phyloP scores from a whole-genome alignment of 2,888 invertebrate genomes.

The Maniola hyperantus region DNA sequence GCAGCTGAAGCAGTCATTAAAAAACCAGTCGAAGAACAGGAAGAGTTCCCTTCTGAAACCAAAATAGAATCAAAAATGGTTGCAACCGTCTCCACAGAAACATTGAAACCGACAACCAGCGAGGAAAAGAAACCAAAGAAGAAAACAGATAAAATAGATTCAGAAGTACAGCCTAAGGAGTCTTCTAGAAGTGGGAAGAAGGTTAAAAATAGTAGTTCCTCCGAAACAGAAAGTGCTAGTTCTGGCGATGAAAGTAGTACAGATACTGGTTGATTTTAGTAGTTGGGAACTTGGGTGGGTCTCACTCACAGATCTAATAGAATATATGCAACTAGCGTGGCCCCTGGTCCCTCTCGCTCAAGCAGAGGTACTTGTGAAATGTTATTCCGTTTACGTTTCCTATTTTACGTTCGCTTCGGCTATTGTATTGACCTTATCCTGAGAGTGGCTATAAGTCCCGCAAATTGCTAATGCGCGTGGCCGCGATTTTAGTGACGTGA shows the following conservation, averaged over 20 bases:
- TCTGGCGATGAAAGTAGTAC: slow-evolving; percentile 86
- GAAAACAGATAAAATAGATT: slow-evolving; percentile 50
- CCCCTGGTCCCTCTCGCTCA: no score
- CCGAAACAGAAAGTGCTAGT: slow-evolving; percentile 84
- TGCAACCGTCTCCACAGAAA: slow-evolving; percentile 73
- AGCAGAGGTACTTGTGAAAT: no score
- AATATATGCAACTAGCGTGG: no score
- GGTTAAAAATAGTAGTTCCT: slow-evolving; percentile 76
- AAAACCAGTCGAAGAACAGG: slow-evolving; percentile 68
- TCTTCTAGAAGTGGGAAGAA: slow-evolving; percentile 22
- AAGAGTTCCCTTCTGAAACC: slow-evolving; percentile 58
- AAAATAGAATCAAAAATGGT: slow-evolving; percentile 71
- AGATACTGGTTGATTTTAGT: slow-evolving; percentile 73
- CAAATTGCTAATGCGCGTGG: no score
- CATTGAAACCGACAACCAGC: slow-evolving; percentile 69
- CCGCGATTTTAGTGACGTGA: no score
- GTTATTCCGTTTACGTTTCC: no score
- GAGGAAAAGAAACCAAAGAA: slow-evolving; percentile 59
- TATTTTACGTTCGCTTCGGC: no score
- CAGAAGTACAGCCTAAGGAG: slow-evolving; percentile 40
- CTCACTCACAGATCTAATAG: no score
- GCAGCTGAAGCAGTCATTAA: slow-evolving; percentile 74
- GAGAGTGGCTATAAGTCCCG: no score
- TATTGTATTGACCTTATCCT: no score
- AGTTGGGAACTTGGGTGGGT: no score